phyloP scores from a whole-genome alignment of 2,888 invertebrate genomes.

The Dyspetes luteomarginatus region DNA sequence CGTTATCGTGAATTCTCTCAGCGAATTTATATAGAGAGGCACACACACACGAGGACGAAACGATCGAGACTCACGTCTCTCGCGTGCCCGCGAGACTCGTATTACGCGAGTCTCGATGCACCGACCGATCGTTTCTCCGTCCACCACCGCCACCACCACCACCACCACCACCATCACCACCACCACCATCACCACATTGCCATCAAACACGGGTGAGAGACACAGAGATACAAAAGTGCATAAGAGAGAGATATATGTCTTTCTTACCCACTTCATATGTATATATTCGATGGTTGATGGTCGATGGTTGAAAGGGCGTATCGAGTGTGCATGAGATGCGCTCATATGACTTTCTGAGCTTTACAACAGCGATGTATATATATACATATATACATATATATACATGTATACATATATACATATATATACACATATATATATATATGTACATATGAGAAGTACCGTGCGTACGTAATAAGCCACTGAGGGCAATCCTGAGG shows the following conservation, averaged over 20 bases:
- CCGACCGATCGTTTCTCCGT: conserved; percentile 15
- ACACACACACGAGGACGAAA: not conserved
- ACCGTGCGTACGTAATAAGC: conserved; percentile 75
- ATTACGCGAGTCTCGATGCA: conserved; percentile 51
- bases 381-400: no score
- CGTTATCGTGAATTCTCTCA: conserved; percentile 26
- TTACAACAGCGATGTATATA: no score
- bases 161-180: not conserved
- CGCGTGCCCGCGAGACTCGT: conserved; percentile 49
- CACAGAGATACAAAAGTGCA: not conserved
- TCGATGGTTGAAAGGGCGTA: no score
- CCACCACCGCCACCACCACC: conserved; percentile 1
- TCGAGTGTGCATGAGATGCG: no score
- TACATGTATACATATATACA: no score
- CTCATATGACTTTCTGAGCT: no score
- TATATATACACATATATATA: no score
- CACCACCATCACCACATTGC: not conserved
- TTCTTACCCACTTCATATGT: no score
- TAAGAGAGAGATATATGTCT: conserved; percentile 13
- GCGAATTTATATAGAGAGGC: not conserved
- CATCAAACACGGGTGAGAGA: conserved; percentile 10
- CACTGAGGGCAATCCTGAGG: conserved; percentile 69
- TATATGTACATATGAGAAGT: conserved; percentile 51
- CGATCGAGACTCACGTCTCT: conserved; percentile 32
- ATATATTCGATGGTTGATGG: no score